Base-by-base conservation (phyloP, 2,113 vertebrate species). In the Phalacrocorax aristotelis region DNA sequence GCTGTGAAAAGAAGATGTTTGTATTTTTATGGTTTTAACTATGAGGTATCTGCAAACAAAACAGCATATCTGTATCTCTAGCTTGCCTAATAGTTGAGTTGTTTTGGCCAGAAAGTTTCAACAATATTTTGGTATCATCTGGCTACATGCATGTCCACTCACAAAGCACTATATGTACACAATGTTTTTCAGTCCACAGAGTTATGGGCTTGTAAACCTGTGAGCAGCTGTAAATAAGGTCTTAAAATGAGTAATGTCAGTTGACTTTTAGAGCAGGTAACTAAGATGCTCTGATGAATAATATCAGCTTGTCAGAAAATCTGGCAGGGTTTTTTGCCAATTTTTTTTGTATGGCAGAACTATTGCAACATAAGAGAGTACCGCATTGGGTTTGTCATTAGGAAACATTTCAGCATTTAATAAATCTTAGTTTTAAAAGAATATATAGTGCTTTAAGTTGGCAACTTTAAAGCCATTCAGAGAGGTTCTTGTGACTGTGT, bases 91-190 rank as follows among this genome's bases (percentile, higher is more conserved):
- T 64, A 83, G 51, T 64, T 72, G 26, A 64, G 11, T 6, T 80
- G 12, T 34, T 89, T 80, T 20, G 13, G 7, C 6, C 32, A 57
- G 79, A 86, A 60, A 13, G 18, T 8, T 88, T 80, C 20, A 55
- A 25, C 5, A 55, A 3, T 42, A 55, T 52, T 72, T 92, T 83
- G 34, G 10, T 55, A 42, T n/a, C 9, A 19, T 61, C 34, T 92
- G 32, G 4, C 3, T 69, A 11, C 13, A 10, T 13, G 7, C 38
- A 13, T 2, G 34, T 62, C 11, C 6, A 1, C 22, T 25, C 12
- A 54, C 2, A 79, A 58, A 61, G 7, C 15, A 38, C 4, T 23
- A 15, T 11, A 60, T 11, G 4, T 36, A 36, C 12, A 36, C 5
- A 10, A 66, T 34, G 3, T 14, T 23, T 88, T 87, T 65, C 51